phyloP scores from a whole-genome alignment of 23 tunicate genomes.

The Diplosoma virens region DNA sequence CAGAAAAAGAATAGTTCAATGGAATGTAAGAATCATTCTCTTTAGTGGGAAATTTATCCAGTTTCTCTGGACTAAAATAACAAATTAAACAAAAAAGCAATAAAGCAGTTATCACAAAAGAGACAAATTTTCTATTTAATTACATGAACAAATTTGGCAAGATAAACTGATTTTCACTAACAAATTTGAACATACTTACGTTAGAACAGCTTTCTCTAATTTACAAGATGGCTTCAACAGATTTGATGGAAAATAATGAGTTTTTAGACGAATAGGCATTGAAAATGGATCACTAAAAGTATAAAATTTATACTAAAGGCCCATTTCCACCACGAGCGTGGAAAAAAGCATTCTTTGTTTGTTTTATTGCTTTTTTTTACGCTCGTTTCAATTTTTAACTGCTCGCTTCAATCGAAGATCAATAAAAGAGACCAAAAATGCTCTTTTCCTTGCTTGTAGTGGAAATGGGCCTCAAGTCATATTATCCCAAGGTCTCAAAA shows the following conservation, averaged over 20 bases:
- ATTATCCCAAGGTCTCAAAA: too few species aligned
- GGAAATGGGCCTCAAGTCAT: too few species aligned
- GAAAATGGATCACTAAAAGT: conserved; percentile 25
- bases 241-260: conserved; percentile 8
- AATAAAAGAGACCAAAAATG: too few species aligned
- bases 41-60: background rate
- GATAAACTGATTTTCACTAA: background rate
- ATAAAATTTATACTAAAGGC: too few species aligned
- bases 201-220: background rate
- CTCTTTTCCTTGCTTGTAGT: too few species aligned
- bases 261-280: background rate
- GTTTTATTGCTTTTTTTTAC: too few species aligned
- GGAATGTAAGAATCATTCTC: conserved; percentile 21
- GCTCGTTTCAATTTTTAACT: too few species aligned
- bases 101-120: background rate
- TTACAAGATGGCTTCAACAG: background rate
- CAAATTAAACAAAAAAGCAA: background rate
- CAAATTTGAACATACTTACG: background rate
- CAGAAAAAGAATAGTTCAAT: conserved; percentile 6
- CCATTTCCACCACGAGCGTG: too few species aligned
- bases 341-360: too few species aligned
- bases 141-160: background rate
- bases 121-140: background rate
- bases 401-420: too few species aligned
- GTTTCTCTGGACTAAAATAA: conserved; percentile 5